A percentile compares a stretch with the other conserved stretches of the same genome.
Evolutionary conservation across 2,888 invertebrate genomes (phyloP).

Genomic region (Drosophila meridionalis): DNA sequence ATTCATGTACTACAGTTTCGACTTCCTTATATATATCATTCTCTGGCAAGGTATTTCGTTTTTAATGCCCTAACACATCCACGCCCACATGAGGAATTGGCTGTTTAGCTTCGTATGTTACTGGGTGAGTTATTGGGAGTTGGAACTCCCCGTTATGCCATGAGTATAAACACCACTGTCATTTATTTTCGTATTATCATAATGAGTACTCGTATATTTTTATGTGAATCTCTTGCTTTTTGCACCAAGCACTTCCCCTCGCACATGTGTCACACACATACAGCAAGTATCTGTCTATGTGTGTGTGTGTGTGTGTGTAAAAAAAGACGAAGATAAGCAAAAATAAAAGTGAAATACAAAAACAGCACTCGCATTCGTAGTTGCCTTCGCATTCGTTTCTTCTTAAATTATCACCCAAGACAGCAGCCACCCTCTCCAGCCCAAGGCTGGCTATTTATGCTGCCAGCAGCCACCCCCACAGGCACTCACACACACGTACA

Average conservation of each 20-base stretch:
- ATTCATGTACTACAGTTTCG: too few species aligned
- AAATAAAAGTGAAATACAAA: slow-evolving; percentile 71
- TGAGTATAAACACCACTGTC: slow-evolving; percentile 76
- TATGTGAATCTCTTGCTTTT: slow-evolving; percentile 78
- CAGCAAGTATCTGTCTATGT: slow-evolving; percentile 9
- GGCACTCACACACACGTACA: slow-evolving; percentile 11
- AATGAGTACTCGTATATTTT: slow-evolving; percentile 83
- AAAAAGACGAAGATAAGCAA: slow-evolving; percentile 50
- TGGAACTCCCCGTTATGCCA: slow-evolving; percentile 37
- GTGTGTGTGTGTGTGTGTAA: slow-evolving; percentile 18
- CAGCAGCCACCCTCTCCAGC: slow-evolving; percentile 47
- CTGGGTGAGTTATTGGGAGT: slow-evolving; percentile 18
- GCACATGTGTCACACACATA: slow-evolving; percentile 48
- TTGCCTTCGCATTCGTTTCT: slow-evolving; percentile 70
- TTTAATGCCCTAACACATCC: background rate
- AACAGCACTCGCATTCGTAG: slow-evolving; percentile 62
- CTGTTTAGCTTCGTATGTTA: slow-evolving; percentile 10
- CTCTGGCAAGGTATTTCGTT: background rate
- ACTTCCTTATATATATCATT: too few species aligned
- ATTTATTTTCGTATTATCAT: slow-evolving; percentile 83
- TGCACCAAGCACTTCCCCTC: slow-evolving; percentile 46
- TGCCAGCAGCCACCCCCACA: slow-evolving; percentile 35
- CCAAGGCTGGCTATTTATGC: slow-evolving; percentile 61
- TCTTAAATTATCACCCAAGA: slow-evolving; percentile 77
- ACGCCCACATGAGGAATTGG: slow-evolving; percentile 6